Evolutionary conservation across 2,113 vertebrate genomes (phyloP), one percentile per base, ranked within the genome.

Genomic region (Ctenomys sociabilis): DNA sequence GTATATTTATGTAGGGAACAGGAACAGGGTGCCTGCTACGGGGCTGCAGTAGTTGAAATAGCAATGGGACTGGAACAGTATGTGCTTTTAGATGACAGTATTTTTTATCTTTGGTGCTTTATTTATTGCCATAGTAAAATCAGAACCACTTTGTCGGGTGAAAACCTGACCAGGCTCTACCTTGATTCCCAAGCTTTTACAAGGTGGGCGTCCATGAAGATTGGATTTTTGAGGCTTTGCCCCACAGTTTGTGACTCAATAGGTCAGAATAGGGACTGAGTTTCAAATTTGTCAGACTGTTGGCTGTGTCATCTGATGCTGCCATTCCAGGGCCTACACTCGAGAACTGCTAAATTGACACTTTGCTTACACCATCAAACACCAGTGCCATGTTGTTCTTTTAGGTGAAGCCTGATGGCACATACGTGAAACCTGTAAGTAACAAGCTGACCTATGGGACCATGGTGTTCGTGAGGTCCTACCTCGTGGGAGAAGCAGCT

Each of bases 371-470:
- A 57, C 57, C 57, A 88, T 63, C 68, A 89, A 77, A 52, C 81
- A 75, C 52, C 37, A 88, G 11, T 43, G 52, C 32, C 72, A 0
- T 24, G 0, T 88, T 93, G 35, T 94, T 63, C 72, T 93, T 86
- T 73, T 93, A 99, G 99, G 99, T 99, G 97, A 99, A 99, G 97
- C 99, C 99, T 75, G 99, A 99, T 66, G 99, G 99, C 57, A 99
- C 99, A 0, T 99, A 99, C 0, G 94, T 99, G 98, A 99, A 99
- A 70, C 99, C 99, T 1, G 95, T 99, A 7, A 99, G 98, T 96
- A 98, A 99, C 97, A 99, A 99, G 97, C 98, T 99, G 96, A 99
- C 99, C 1, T 99, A 99, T 0, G 99, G 99, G 91, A 99, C 99
- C 96, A 99, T 99, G 99, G 99, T 99, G 94, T 99, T 99, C 64